These are phyloP conservation scores for Pachydiplax longipennis DNA, from an alignment of 2,888 invertebrate genomes.

Conservation along the genomic window DNA sequence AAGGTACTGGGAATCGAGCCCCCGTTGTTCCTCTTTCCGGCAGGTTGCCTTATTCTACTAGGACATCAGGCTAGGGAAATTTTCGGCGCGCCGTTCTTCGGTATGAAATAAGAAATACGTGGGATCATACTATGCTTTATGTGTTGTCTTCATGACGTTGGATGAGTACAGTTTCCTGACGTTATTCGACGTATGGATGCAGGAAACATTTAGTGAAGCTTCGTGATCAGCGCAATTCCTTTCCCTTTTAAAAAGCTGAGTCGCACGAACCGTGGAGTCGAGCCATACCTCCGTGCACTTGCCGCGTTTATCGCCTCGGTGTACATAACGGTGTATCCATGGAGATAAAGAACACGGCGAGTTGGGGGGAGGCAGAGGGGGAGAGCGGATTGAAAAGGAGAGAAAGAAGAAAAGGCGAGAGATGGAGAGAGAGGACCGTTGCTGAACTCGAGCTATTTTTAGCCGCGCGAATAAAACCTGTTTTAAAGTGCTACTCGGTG, in stretches of 20 bases:
- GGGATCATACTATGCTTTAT: too few relatives aligned
- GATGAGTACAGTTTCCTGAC: too few relatives aligned
- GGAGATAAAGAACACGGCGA: not conserved
- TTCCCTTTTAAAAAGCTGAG: not conserved
- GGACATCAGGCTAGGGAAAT: too few relatives aligned
- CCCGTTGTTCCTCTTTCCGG: too few relatives aligned
- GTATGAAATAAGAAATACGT: too few relatives aligned
- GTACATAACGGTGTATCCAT: not conserved
- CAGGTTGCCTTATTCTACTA: too few relatives aligned
- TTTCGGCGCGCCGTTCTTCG: too few relatives aligned
- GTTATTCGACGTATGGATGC: too few relatives aligned
- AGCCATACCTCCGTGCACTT: not conserved
- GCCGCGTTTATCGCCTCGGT: not conserved
- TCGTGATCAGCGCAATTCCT: not conserved
- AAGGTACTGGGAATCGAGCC: too few relatives aligned
- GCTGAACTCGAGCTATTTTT: not conserved
- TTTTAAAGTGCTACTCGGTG: not conserved
- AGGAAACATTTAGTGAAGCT: not conserved
- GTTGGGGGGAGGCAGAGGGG: not conserved
- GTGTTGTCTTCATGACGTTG: too few relatives aligned
- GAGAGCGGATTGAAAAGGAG: not conserved
- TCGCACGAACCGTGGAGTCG: not conserved
- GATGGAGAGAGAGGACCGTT: not conserved
- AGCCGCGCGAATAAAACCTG: not conserved
- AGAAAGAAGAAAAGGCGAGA: not conserved